Evolutionary conservation across 53 echinoderm and acorn worm species (phyloP), one percentile per base, ranked within the genome.

Genomic region (Holothuria leucospilota): DNA sequence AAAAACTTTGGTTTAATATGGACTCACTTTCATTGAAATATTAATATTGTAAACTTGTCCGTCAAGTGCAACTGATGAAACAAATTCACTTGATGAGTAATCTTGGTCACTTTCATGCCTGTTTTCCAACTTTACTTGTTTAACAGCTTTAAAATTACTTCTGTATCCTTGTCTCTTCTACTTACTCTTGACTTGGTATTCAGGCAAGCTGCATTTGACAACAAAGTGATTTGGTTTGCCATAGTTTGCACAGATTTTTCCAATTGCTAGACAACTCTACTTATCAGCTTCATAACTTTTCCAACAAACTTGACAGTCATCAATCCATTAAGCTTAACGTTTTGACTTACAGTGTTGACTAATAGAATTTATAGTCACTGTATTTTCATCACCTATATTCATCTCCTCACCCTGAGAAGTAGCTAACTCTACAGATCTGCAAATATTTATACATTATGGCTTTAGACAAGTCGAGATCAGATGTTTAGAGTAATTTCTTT

Each of bases 391-490:
- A 77, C 20, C 15, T 11, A 21, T 63, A 49, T 77, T 59, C 87
- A 64, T 78, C 58, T 21, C 65, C 28, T 62, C 63, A 5, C 34
- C 25, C 62, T 84, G 84, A 38, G 67, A 30, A 23, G 34, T 40
- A 12, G 84, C 30, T 24, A 25, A n/a, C 40, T 78, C 77, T 18
- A 21, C 29, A n/a, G 77, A 62, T 77, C 39, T 84, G 41, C 84
- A 84, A 21, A 84, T 68, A 39, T 84, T 40, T 13, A 87, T 71
- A 78, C 87, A 87, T n/a, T n/a, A n/a, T n/a, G n/a, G n/a, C n/a
- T 24, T 34, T 87, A 16, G 62, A 12, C 65, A 87, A 20, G 39
- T 78, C 60, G 15, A 87, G 68, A 30, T 78, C 77, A 59, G 77
- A 16, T 21, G 77, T 77, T 14, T 42, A 52, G 23, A 49, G 78